Evolutionary conservation across 2,797 vertebrate genomes (phyloP).

Genomic region (Helarctos malayanus): DNA sequence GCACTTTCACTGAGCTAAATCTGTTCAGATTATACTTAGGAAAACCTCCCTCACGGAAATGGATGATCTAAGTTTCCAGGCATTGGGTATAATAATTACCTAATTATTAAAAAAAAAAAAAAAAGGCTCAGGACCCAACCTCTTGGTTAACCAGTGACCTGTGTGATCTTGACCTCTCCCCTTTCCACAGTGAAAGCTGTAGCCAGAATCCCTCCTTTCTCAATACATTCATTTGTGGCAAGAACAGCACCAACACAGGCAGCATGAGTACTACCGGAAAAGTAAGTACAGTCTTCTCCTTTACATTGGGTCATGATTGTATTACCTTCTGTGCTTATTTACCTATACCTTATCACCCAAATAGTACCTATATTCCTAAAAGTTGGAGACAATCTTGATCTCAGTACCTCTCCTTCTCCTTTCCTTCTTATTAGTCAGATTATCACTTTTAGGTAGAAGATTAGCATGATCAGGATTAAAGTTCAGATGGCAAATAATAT

Average conservation of each 20-base stretch:
- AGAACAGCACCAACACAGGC: not conserved
- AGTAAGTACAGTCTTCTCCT: not conserved
- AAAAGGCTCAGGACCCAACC: not conserved
- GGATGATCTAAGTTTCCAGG: not conserved
- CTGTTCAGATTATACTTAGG: not conserved
- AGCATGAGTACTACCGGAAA: constrained; percentile 9
- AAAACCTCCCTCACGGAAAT: not conserved
- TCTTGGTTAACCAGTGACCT: not conserved
- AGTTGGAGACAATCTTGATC: not conserved
- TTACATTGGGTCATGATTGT: not conserved
- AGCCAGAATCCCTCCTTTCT: no score
- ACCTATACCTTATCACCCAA: not conserved
- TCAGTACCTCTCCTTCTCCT: not conserved
- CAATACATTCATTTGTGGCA: not conserved
- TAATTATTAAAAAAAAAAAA: not conserved
- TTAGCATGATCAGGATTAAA: not conserved
- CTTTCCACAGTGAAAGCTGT: not conserved
- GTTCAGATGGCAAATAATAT: not conserved
- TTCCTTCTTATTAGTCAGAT: not conserved
- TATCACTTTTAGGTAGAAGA: not conserved
- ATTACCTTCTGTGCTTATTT: not conserved
- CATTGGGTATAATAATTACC: not conserved
- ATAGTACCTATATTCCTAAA: not conserved
- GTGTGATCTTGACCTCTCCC: not conserved
- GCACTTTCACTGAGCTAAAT: not conserved